These are phyloP conservation scores for Natrix natrix DNA, from an alignment of 2,797 vertebrate species.

Conservation along the genomic window DNA sequence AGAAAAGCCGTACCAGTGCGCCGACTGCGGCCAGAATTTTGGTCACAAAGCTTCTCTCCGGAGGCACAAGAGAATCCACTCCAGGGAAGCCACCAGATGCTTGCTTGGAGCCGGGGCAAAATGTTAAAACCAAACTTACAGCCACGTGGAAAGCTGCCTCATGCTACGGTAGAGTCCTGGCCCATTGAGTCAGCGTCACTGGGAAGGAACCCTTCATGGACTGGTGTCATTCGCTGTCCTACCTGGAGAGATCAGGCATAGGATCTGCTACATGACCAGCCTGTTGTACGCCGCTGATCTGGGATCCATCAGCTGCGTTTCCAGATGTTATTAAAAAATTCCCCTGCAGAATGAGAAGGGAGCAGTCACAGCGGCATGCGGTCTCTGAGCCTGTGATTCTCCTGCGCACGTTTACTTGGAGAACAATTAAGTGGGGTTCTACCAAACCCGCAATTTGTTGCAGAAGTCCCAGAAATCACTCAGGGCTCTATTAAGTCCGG, in stretches of 20 bases:
- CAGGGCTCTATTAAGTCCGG: not conserved
- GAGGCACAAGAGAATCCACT: constrained; percentile 60
- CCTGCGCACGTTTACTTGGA: not conserved
- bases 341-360: not conserved
- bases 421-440: not conserved
- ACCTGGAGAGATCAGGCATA: not conserved
- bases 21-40: constrained; percentile 61
- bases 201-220: not conserved
- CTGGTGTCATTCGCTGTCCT: no score
- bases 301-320: not conserved
- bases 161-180: not conserved
- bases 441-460: not conserved
- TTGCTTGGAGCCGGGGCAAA: constrained; percentile 45
- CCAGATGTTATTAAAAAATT: not conserved
- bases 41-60: constrained; percentile 62
- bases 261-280: no score
- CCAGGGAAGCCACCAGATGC: constrained; percentile 53
- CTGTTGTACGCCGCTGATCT: no score
- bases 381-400: not conserved
- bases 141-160: not conserved
- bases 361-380: not conserved
- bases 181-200: not conserved
- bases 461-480: not conserved
- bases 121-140: not conserved
- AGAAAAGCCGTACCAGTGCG: constrained; percentile 64